Evolutionary conservation across 2,888 invertebrate species (phyloP).

Genomic region (Galeruca laticollis): DNA sequence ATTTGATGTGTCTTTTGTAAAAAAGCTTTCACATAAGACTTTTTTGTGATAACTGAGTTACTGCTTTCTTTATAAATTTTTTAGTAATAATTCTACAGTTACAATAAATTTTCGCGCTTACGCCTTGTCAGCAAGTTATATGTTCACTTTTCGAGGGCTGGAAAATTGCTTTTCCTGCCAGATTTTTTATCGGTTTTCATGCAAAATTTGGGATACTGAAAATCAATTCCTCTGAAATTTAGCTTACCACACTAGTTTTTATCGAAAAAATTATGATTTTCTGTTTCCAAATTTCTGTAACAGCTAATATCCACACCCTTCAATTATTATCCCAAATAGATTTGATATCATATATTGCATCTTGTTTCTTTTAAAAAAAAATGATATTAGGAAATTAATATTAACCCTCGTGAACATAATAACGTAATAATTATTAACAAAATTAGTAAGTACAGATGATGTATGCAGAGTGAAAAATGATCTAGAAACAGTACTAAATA

Average conservation of each 20-base stretch:
- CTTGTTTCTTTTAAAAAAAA: too few relatives aligned
- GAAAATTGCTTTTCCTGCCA: conserved; percentile 36
- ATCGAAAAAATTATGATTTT: neutral
- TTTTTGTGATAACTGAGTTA: neutral
- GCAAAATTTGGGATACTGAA: conserved; percentile 14
- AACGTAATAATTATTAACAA: too few relatives aligned
- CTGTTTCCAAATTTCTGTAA: too few relatives aligned
- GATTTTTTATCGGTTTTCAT: conserved; percentile 27
- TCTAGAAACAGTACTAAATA: too few relatives aligned
- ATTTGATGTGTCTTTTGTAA: neutral
- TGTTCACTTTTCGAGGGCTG: conserved; percentile 47
- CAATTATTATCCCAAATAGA: too few relatives aligned
- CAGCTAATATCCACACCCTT: too few relatives aligned
- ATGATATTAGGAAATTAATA: too few relatives aligned
- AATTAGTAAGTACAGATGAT: too few relatives aligned
- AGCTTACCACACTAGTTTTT: neutral
- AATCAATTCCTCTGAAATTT: neutral
- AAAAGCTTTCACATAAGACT: neutral
- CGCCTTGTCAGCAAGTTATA: conserved; percentile 47
- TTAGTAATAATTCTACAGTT: conserved; percentile 52
- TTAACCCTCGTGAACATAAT: too few relatives aligned
- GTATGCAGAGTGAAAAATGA: too few relatives aligned
- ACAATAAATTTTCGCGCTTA: conserved; percentile 52
- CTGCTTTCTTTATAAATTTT: conserved; percentile 45
- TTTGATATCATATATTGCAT: too few relatives aligned